Percentiles rank a stretch among this genome's conserved stretches.
Evolutionary conservation across 2,113 vertebrate genomes (phyloP).

Genomic region (Chloroceryle aenea): DNA sequence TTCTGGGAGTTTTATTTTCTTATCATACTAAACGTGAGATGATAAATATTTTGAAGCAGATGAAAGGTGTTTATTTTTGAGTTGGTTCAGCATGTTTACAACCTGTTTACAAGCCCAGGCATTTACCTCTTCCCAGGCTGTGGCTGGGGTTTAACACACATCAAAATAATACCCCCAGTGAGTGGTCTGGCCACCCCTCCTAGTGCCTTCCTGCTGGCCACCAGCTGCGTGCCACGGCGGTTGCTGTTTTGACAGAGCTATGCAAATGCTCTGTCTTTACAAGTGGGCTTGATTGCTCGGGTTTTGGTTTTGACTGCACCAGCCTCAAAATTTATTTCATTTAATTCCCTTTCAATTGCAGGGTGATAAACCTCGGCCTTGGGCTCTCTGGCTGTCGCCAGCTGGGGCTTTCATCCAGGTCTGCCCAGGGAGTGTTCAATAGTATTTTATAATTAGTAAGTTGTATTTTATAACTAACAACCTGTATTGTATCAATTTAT

Average conservation of each 20-base stretch:
- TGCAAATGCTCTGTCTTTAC: slow-evolving; percentile 15
- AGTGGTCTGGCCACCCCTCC: not conserved
- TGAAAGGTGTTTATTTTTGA: not conserved
- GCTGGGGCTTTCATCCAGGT: not conserved
- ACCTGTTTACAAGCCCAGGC: not conserved
- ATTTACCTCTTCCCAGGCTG: not conserved
- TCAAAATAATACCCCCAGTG: not conserved
- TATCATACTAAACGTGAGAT: not conserved
- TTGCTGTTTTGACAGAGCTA: slow-evolving; percentile 58
- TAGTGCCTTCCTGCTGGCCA: not conserved
- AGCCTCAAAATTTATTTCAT: not conserved
- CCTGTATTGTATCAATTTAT: not conserved
- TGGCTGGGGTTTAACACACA: not conserved
- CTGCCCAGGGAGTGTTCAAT: not conserved
- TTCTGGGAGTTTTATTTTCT: not conserved
- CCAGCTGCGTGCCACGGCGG: not conserved
- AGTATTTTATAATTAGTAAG: not conserved
- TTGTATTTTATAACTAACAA: not conserved
- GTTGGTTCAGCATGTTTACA: not conserved
- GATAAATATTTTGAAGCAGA: slow-evolving; percentile 15
- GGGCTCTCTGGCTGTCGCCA: fast-evolving
- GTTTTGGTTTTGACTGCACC: not conserved
- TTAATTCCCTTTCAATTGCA: not conserved
- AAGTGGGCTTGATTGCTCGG: not conserved
- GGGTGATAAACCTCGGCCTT: not conserved